phyloP scores from a whole-genome alignment of 1,140 invertebrate species.

The Drosophila auraria region DNA sequence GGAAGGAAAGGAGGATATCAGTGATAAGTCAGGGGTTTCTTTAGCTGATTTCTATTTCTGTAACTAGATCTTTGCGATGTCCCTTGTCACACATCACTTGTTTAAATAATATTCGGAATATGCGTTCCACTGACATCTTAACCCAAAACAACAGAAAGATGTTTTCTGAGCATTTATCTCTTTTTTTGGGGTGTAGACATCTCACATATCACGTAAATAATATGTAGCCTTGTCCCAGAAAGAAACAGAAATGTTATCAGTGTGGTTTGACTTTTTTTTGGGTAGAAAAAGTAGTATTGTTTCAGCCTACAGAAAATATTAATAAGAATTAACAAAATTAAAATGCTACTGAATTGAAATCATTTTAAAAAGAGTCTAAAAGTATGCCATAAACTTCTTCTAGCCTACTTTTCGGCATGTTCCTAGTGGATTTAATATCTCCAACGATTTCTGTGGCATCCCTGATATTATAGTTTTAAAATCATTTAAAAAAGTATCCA shows the following conservation, averaged over 20 bases:
- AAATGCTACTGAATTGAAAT: too few relatives aligned
- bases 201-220: constrained; percentile 13
- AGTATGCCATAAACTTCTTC: not conserved
- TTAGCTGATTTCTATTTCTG: not conserved
- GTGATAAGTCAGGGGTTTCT: not conserved
- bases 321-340: too few relatives aligned
- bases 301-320: too few relatives aligned
- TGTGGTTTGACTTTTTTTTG: not conserved
- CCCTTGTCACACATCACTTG: not conserved
- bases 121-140: not conserved
- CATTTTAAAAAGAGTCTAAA: not conserved
- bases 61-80: not conserved
- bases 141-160: not conserved
- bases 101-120: not conserved
- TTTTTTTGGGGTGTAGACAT: not conserved
- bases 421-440: not conserved
- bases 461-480: not conserved
- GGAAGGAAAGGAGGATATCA: constrained; percentile 53
- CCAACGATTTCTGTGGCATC: too few relatives aligned
- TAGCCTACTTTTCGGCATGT: not conserved
- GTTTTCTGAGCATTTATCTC: constrained; percentile 12
- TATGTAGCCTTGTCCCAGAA: constrained; percentile 10
- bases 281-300: not conserved
- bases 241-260: constrained; percentile 3
- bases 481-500: not conserved